phyloP scores from a whole-genome alignment of 2,888 invertebrate genomes.

The Lypha dubia region DNA sequence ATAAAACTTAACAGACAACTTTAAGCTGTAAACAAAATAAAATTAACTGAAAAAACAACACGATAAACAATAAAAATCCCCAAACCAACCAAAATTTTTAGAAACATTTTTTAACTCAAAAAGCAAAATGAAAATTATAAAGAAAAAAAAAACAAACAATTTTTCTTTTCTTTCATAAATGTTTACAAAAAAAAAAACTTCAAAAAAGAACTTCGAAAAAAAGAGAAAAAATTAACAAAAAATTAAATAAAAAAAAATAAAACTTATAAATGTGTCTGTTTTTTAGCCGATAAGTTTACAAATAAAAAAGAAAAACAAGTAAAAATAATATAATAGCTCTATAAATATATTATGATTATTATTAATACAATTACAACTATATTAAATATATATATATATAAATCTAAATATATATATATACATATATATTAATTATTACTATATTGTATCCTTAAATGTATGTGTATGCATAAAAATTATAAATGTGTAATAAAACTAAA shows the following conservation, averaged over 20 bases:
- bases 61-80: conserved; percentile 69
- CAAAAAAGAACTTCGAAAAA: conserved; percentile 57
- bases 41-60: conserved; percentile 62
- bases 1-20: conserved; percentile 60
- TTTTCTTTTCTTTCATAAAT: conserved; percentile 60
- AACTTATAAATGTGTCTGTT: conserved; percentile 78
- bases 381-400: conserved; percentile 51
- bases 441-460: conserved; percentile 70
- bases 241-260: conserved; percentile 69
- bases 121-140: conserved; percentile 61
- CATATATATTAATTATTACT: conserved; percentile 57
- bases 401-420: conserved; percentile 50
- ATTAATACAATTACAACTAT: conserved; percentile 51
- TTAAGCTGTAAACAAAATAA: conserved; percentile 61
- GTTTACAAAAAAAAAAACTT: conserved; percentile 68
- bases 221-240: conserved; percentile 68
- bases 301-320: too few species aligned
- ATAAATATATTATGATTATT: conserved; percentile 55
- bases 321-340: conserved; percentile 50
- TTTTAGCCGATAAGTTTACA: conserved; percentile 80
- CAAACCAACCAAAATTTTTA: conserved; percentile 74
- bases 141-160: conserved; percentile 60
- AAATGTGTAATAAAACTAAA: conserved; percentile 72
- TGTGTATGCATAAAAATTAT: conserved; percentile 71
- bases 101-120: conserved; percentile 78